Evolutionary conservation across 2,888 invertebrate genomes (phyloP).

Genomic region (Orgyia antiqua): DNA sequence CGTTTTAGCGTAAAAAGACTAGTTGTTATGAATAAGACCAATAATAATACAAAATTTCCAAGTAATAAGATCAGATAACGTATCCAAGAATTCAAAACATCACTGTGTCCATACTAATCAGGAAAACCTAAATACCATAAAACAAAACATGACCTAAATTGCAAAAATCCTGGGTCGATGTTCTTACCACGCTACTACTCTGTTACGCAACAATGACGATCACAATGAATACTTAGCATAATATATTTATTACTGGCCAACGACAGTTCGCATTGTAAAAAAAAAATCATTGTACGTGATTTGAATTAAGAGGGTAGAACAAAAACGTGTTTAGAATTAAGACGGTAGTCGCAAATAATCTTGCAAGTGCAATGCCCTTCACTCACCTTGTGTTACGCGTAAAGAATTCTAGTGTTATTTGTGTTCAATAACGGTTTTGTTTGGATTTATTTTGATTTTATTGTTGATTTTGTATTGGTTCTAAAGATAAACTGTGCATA

Average conservation of each 20-base stretch:
- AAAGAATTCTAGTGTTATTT: conserved; percentile 36
- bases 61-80: background rate
- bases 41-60: background rate
- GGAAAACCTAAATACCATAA: background rate
- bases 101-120: background rate
- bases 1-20: no score
- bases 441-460: conserved; percentile 13
- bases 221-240: conserved; percentile 54
- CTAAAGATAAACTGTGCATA: no score
- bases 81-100: background rate
- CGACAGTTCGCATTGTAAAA: conserved; percentile 52
- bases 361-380: conserved; percentile 57
- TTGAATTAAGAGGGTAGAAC: no score
- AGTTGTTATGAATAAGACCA: no score
- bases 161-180: conserved; percentile 21
- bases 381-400: conserved; percentile 63
- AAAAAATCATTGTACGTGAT: conserved; percentile 39
- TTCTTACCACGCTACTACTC: conserved; percentile 29
- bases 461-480: no score
- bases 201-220: conserved; percentile 55
- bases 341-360: conserved; percentile 61
- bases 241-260: conserved; percentile 41
- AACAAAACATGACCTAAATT: conserved; percentile 20
- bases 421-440: conserved; percentile 28
- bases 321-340: no score